phyloP scores from a whole-genome alignment of 2,888 invertebrate species.

The Proisotoma minuta region DNA sequence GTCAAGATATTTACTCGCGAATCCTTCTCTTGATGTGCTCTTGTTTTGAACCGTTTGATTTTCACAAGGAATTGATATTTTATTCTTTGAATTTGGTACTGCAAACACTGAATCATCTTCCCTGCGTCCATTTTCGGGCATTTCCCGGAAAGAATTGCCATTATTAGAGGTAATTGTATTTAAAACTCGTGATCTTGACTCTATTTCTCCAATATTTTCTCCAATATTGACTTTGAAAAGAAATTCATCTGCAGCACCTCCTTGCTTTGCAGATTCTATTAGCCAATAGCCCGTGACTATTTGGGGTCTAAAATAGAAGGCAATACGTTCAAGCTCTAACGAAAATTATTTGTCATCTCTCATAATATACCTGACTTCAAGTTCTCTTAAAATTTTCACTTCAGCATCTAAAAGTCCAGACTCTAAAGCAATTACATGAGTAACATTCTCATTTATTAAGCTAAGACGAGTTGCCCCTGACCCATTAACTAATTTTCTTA shows the following conservation, averaged over 20 bases:
- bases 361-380: constrained; percentile 24
- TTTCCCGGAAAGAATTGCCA: no score
- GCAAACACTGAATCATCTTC: no score
- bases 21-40: no score
- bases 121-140: no score
- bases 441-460: constrained; percentile 67
- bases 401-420: constrained; percentile 54
- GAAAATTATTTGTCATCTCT: not conserved
- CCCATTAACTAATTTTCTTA: constrained; percentile 65
- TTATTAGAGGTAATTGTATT: no score
- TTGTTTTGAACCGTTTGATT: no score
- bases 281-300: constrained; percentile 72
- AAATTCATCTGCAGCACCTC: constrained; percentile 59
- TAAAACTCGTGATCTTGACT: no score
- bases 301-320: constrained; percentile 54
- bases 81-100: no score
- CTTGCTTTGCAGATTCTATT: constrained; percentile 64
- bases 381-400: constrained; percentile 50
- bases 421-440: constrained; percentile 74
- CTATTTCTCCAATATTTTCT: not conserved
- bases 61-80: no score
- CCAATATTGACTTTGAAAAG: constrained; percentile 38
- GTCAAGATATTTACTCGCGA: no score
- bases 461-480: constrained; percentile 80
- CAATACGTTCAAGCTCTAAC: constrained; percentile 1